phyloP scores from a whole-genome alignment of 2,888 invertebrate genomes.

The Metopia argyrocephala region DNA sequence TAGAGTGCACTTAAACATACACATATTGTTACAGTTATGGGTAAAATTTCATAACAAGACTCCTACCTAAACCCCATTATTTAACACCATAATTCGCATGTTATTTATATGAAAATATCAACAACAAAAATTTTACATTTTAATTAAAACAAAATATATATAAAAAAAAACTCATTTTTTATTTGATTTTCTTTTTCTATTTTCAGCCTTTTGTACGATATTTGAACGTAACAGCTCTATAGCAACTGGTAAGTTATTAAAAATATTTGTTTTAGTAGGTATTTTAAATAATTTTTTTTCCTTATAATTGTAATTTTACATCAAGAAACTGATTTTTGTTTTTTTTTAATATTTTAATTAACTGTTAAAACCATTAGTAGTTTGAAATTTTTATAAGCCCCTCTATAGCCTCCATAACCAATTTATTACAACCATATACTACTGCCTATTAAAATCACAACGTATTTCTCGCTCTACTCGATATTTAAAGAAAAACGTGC shows the following conservation, averaged over 20 bases:
- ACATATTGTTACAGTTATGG: too few relatives aligned
- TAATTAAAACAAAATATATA: neutral
- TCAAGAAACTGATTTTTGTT: neutral
- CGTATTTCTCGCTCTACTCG: neutral
- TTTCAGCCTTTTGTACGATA: slow-evolving; percentile 16
- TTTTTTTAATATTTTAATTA: slow-evolving; percentile 32
- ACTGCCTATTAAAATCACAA: neutral
- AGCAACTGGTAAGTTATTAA: slow-evolving; percentile 29
- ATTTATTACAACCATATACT: neutral
- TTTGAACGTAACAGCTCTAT: neutral
- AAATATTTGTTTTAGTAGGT: neutral
- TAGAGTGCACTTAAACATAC: too few relatives aligned
- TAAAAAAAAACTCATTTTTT: neutral
- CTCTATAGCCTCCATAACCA: neutral
- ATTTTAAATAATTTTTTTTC: neutral
- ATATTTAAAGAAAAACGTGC: slow-evolving; percentile 34
- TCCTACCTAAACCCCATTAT: too few relatives aligned
- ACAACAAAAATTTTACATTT: neutral
- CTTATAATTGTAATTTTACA: neutral
- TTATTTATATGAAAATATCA: too few relatives aligned
- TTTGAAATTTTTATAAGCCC: neutral
- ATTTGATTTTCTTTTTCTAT: slow-evolving; percentile 1
- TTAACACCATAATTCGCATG: too few relatives aligned
- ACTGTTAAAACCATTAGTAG: neutral
- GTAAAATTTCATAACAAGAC: too few relatives aligned